These are phyloP conservation scores for Sus scrofa DNA, from an alignment of 2,113 vertebrate genomes.

Conservation along the genomic window DNA sequence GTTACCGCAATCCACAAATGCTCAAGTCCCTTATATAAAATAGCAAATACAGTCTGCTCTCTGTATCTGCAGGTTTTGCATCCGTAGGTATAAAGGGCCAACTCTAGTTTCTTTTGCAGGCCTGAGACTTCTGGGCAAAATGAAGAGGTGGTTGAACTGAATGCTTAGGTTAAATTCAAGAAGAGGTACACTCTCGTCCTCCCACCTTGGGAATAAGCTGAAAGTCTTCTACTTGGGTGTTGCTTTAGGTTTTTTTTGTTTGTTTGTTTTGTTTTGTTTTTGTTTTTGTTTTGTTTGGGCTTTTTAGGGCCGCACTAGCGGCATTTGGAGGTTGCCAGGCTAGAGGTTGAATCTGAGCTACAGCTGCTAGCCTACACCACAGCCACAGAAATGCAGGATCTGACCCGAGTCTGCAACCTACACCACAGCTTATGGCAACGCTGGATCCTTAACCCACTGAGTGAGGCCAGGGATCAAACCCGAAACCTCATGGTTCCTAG, in stretches of 20 bases:
- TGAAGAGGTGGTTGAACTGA: neutral
- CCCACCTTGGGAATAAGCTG: neutral
- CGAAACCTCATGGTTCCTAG: too few relatives aligned
- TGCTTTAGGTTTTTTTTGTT: neutral
- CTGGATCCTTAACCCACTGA: too few relatives aligned
- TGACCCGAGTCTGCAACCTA: too few relatives aligned
- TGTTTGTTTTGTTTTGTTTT: neutral
- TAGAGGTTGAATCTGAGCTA: too few relatives aligned
- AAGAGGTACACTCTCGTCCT: neutral
- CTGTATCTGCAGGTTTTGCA: neutral
- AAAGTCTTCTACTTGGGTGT: neutral
- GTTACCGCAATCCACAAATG: neutral
- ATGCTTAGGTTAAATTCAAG: constrained; percentile 22
- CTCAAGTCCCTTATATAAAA: too few relatives aligned
- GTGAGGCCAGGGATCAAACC: too few relatives aligned
- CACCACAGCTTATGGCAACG: too few relatives aligned
- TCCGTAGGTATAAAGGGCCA: neutral
- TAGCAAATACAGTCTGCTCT: neutral
- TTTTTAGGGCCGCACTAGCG: too few relatives aligned
- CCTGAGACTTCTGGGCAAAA: neutral
- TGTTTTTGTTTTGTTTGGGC: too few relatives aligned
- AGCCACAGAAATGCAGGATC: too few relatives aligned
- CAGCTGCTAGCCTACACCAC: too few relatives aligned
- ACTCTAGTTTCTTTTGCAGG: neutral
- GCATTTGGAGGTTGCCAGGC: too few relatives aligned